phyloP scores from a whole-genome alignment of 2,113 vertebrate genomes.

The Notarius quadriscutis region DNA sequence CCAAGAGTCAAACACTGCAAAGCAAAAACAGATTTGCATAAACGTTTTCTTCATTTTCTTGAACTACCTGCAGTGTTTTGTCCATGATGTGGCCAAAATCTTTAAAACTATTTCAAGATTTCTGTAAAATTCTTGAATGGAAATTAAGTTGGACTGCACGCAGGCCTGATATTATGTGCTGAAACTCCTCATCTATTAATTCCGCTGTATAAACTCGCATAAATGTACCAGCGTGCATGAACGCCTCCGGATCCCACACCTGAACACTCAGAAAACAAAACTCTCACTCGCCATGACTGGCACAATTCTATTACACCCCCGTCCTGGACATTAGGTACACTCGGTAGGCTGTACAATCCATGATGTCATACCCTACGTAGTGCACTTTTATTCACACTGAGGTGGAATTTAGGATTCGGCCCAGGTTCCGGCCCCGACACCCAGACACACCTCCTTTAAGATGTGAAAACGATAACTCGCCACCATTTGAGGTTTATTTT shows the following conservation, averaged over 20 bases:
- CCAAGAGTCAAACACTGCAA: not conserved
- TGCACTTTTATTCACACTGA: not conserved
- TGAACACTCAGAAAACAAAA: not conserved
- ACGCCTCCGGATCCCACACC: not conserved
- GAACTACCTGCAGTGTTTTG: not conserved
- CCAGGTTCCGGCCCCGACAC: not conserved
- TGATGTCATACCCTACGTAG: not conserved
- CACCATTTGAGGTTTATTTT: not conserved
- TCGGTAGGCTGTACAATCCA: not conserved
- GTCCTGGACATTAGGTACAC: not conserved
- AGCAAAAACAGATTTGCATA: not conserved
- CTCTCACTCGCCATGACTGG: too few species aligned
- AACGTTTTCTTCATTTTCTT: not conserved
- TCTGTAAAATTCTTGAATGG: not conserved
- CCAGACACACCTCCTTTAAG: not conserved
- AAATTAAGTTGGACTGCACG: not conserved
- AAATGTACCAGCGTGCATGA: not conserved
- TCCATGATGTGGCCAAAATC: not conserved
- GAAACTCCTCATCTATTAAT: not conserved
- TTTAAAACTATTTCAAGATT: not conserved
- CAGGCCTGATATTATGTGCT: not conserved
- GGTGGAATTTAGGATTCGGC: not conserved
- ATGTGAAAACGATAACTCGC: not conserved
- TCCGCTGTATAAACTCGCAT: not conserved
- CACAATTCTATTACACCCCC: not conserved